Conservation (phyloP, 2,888 invertebrate genomes). For the Crematogaster levior region DNA sequence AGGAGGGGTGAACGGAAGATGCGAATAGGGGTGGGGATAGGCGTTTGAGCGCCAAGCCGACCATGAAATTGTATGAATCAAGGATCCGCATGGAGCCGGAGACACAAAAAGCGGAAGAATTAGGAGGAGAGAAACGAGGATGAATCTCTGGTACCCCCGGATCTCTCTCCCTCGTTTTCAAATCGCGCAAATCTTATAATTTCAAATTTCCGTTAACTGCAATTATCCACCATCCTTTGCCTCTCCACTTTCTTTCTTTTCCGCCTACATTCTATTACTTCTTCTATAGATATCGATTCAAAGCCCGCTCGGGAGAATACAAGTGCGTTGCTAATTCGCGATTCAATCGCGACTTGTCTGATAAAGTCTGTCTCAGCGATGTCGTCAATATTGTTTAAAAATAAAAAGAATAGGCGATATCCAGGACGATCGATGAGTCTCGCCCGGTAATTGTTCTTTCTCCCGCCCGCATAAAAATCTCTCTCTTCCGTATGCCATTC, state of each 20-base stretch:
- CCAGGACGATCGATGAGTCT: conserved; percentile 27
- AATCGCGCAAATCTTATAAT: conserved; percentile 76
- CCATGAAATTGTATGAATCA: conserved; percentile 86
- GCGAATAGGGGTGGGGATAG: conserved; percentile 50
- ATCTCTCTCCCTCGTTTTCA: conserved; percentile 46
- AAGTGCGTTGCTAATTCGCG: conserved; percentile 8
- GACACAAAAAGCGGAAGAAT: conserved; percentile 73
- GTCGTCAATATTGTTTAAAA: conserved; percentile 29
- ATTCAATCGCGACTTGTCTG: conserved; percentile 5
- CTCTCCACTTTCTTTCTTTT: conserved; percentile 38
- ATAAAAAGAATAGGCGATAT: conserved; percentile 23
- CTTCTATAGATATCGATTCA: not conserved
- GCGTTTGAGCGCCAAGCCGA: conserved; percentile 83
- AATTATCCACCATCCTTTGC: conserved; percentile 32
- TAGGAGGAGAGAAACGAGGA: conserved; percentile 54
- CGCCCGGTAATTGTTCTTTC: conserved; percentile 51
- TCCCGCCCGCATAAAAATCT: conserved; percentile 55
- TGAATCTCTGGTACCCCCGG: conserved; percentile 12
- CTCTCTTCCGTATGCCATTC: conserved; percentile 63
- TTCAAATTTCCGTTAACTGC: conserved; percentile 79
- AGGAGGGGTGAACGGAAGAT: conserved; percentile 24
- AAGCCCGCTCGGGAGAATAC: not conserved
- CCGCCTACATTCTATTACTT: not conserved
- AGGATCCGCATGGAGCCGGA: conserved; percentile 75
- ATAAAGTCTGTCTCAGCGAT: not conserved